Percentiles rank a stretch among this genome's conserved stretches.
Conservation (phyloP, 2,113 vertebrate genomes). For the Heliornis fulica region DNA sequence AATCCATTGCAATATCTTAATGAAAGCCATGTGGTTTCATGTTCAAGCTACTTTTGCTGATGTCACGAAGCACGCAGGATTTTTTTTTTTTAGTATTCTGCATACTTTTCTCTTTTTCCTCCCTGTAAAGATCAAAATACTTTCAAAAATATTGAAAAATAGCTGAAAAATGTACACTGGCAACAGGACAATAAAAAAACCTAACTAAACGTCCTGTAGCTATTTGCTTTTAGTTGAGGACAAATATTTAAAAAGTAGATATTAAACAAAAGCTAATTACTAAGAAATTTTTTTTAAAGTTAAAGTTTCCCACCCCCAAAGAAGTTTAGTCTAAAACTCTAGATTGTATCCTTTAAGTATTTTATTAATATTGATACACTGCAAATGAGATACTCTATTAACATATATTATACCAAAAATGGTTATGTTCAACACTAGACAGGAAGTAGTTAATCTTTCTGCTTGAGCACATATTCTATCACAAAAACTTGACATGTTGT, state of each 20-base stretch:
- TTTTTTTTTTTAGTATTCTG: not conserved
- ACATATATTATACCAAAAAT: not conserved
- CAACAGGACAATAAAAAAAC: not conserved
- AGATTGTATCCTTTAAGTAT: not conserved
- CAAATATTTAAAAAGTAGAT: not conserved
- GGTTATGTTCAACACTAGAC: not conserved
- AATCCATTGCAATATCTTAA: not conserved
- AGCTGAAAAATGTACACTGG: not conserved
- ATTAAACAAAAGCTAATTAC: not conserved
- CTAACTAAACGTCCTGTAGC: not conserved
- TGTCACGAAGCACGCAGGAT: fast-evolving
- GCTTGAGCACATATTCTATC: conserved; percentile 29
- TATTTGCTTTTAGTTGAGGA: not conserved
- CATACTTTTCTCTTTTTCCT: not conserved
- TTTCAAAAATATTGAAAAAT: not conserved
- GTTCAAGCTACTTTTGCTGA: not conserved
- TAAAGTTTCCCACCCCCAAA: not conserved
- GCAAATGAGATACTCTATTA: not conserved
- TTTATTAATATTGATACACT: not conserved
- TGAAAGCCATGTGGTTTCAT: not conserved
- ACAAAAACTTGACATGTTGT: conserved; percentile 7
- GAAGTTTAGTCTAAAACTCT: not conserved
- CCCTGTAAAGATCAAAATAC: not conserved
- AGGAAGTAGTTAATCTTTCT: conserved; percentile 18
- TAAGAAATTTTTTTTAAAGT: not conserved